Percentiles rank a stretch among this genome's conserved stretches.
phyloP scores from a whole-genome alignment of 2,797 vertebrate genomes.

The Thunnus albacares region DNA sequence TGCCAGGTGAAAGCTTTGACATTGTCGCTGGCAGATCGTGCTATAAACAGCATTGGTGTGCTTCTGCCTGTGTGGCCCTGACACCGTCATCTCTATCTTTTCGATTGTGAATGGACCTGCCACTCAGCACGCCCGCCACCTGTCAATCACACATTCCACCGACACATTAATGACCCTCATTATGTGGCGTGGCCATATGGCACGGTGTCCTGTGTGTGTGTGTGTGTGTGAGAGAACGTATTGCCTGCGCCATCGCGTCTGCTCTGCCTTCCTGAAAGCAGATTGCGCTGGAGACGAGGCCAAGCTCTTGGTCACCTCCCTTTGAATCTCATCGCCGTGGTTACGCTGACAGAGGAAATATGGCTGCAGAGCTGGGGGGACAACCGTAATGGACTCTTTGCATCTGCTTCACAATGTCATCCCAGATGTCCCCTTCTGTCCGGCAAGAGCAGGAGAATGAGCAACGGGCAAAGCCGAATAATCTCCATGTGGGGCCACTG shows the following conservation, averaged over 20 bases:
- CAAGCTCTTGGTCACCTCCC: slow-evolving; percentile 71
- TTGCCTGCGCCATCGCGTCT: slow-evolving; percentile 11
- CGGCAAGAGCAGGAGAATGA: slow-evolving; percentile 53
- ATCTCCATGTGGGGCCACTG: slow-evolving; percentile 14
- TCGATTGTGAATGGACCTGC: slow-evolving; percentile 65
- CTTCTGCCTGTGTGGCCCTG: slow-evolving; percentile 33
- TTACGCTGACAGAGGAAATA: slow-evolving; percentile 76
- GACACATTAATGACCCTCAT: slow-evolving; percentile 81
- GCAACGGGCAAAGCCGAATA: slow-evolving; percentile 20
- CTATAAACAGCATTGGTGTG: slow-evolving; percentile 35
- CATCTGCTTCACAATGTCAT: slow-evolving; percentile 78
- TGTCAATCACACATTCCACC: slow-evolving; percentile 75
- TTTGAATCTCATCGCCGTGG: slow-evolving; percentile 62
- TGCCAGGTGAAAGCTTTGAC: slow-evolving; percentile 64
- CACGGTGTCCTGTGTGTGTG: slow-evolving; percentile 6
- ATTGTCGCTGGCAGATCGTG: slow-evolving; percentile 40
- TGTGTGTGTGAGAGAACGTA: slow-evolving; percentile 18
- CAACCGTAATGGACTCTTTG: slow-evolving; percentile 72
- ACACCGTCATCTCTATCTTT: slow-evolving; percentile 58
- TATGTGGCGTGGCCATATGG: slow-evolving; percentile 73
- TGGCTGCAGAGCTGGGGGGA: slow-evolving; percentile 63
- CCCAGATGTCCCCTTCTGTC: slow-evolving; percentile 78
- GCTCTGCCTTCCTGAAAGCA: slow-evolving; percentile 66
- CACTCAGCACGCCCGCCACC: slow-evolving; percentile 66
- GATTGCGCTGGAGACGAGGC: slow-evolving; percentile 77